These are phyloP conservation scores for Rana temporaria DNA, from an alignment of 2,113 vertebrate species.

Conservation along the genomic window DNA sequence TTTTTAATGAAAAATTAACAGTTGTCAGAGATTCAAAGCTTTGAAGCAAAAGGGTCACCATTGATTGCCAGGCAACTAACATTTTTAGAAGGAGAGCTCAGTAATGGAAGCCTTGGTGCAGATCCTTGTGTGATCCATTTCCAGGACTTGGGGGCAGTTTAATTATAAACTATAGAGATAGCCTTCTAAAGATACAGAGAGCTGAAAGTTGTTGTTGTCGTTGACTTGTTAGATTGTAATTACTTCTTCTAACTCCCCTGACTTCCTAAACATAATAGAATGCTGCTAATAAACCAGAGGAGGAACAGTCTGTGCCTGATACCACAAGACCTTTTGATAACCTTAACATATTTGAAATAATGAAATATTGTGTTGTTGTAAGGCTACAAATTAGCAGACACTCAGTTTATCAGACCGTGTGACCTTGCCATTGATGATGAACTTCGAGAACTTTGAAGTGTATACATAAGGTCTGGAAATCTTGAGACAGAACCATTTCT, in stretches of 20 bases:
- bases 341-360: slow-evolving; percentile 48
- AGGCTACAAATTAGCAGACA: slow-evolving; percentile 41
- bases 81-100: no score
- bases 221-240: slow-evolving; percentile 22
- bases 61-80: no score
- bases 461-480: slow-evolving; percentile 38
- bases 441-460: slow-evolving; percentile 43
- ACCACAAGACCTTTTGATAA: slow-evolving; percentile 52
- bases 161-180: neutral
- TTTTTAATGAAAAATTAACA: no score
- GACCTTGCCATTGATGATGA: slow-evolving; percentile 55
- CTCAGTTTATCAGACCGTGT: slow-evolving; percentile 27
- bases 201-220: slow-evolving; percentile 44
- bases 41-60: no score
- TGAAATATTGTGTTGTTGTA: slow-evolving; percentile 45
- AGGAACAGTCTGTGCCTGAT: slow-evolving; percentile 47
- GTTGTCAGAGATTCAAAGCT: no score
- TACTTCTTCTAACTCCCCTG: slow-evolving; percentile 26
- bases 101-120: no score
- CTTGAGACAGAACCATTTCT: slow-evolving; percentile 44
- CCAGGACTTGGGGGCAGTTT: no score
- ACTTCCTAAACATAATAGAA: slow-evolving; percentile 48
- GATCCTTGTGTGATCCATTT: no score
- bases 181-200: neutral
- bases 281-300: slow-evolving; percentile 35